phyloP scores from a whole-genome alignment of 2,797 vertebrate species.

The Bucorvus abyssinicus region DNA sequence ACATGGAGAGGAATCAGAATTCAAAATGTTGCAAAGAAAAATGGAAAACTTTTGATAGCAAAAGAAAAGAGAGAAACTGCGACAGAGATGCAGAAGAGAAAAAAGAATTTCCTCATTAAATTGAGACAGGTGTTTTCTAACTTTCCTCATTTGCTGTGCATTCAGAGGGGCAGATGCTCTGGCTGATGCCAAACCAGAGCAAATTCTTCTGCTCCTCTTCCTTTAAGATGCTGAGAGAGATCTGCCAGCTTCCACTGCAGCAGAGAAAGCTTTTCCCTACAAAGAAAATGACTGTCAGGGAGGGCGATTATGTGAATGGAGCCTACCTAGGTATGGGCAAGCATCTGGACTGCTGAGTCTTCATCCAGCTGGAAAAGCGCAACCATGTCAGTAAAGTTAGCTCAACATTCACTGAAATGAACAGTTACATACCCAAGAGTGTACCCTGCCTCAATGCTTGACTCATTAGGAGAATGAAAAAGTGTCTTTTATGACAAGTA shows the following conservation, averaged over 20 bases:
- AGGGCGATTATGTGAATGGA: background rate
- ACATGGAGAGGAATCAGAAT: background rate
- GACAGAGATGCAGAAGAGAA: background rate
- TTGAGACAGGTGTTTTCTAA: background rate
- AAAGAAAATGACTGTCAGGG: background rate
- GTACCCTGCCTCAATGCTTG: background rate
- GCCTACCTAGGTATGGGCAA: background rate
- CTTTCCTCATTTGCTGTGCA: background rate
- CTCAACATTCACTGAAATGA: background rate
- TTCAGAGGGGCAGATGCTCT: background rate
- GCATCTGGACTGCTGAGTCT: background rate
- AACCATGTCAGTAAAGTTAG: background rate
- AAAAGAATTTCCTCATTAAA: background rate
- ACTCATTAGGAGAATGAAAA: background rate
- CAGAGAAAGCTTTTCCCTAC: background rate
- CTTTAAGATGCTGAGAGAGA: background rate
- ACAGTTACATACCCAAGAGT: rapidly evolving
- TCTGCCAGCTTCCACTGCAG: background rate
- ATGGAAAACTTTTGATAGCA: background rate
- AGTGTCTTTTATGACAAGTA: background rate
- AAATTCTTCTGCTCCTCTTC: background rate
- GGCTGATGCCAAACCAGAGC: background rate
- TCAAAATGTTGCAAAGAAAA: background rate
- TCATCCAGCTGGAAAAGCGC: background rate
- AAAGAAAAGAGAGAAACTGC: background rate